Evolutionary conservation across 2,113 vertebrate species (phyloP).

Genomic region (Tringa solitaria): DNA sequence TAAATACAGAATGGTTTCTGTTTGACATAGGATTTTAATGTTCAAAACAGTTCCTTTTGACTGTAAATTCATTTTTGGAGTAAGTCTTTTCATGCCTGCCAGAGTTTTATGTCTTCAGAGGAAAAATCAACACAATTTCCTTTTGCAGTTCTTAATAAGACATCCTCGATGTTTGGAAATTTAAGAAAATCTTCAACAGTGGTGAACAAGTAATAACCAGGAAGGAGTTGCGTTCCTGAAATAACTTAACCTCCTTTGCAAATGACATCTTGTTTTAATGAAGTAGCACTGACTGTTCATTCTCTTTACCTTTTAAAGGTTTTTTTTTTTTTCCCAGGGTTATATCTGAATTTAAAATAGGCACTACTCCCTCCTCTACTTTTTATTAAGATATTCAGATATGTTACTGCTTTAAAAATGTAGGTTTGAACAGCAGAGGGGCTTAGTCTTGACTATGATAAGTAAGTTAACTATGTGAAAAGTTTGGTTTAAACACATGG

Average conservation of each 20-base stretch:
- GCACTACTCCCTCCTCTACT: not conserved
- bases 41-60: not conserved
- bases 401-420: not conserved
- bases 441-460: not conserved
- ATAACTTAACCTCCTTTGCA: not conserved
- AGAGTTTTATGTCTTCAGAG: not conserved
- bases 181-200: not conserved
- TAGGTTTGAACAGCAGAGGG: not conserved
- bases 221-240: not conserved
- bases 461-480: not conserved
- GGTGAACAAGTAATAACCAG: not conserved
- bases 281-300: not conserved
- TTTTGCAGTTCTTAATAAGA: not conserved
- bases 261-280: not conserved
- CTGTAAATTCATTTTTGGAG: not conserved
- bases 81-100: not conserved
- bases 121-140: not conserved
- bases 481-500: not conserved
- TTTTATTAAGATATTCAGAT: not conserved
- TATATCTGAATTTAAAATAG: not conserved
- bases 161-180: not conserved
- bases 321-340: not conserved
- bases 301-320: not conserved
- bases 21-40: not conserved
- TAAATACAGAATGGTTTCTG: not conserved